A percentile compares a stretch with the other conserved stretches of the same genome.
Conservation (phyloP, 2,797 vertebrate species). For the Brotogeris chrysoptera region DNA sequence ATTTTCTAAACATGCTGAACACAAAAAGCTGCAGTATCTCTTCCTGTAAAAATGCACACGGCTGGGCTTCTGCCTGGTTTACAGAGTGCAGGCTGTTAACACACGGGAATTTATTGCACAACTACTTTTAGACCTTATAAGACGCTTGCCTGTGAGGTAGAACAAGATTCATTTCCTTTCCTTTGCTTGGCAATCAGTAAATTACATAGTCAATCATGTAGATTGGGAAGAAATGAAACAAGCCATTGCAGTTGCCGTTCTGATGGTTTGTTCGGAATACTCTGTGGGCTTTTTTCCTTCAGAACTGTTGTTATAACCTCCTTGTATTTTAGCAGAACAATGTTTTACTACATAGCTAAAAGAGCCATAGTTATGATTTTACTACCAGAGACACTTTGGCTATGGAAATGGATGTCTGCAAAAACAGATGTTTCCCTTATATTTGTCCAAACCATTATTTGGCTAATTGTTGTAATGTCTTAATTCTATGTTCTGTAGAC, state of each 20-base stretch:
- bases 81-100: constrained; percentile 53
- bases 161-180: neutral
- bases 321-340: neutral
- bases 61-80: neutral
- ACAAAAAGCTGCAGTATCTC: constrained; percentile 27
- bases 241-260: neutral
- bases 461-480: neutral
- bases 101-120: constrained; percentile 26
- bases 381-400: neutral
- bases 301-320: neutral
- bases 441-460: neutral
- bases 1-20: constrained; percentile 42
- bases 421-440: neutral
- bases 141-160: neutral
- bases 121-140: constrained; percentile 17
- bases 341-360: neutral
- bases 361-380: neutral
- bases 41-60: constrained; percentile 48
- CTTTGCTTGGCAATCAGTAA: constrained; percentile 38
- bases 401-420: neutral
- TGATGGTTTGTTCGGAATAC: neutral
- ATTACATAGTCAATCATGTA: neutral
- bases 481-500: neutral
- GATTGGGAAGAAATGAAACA: neutral
- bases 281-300: neutral